phyloP scores from a whole-genome alignment of 2,113 vertebrate genomes.

The Cyanocitta stelleri region DNA sequence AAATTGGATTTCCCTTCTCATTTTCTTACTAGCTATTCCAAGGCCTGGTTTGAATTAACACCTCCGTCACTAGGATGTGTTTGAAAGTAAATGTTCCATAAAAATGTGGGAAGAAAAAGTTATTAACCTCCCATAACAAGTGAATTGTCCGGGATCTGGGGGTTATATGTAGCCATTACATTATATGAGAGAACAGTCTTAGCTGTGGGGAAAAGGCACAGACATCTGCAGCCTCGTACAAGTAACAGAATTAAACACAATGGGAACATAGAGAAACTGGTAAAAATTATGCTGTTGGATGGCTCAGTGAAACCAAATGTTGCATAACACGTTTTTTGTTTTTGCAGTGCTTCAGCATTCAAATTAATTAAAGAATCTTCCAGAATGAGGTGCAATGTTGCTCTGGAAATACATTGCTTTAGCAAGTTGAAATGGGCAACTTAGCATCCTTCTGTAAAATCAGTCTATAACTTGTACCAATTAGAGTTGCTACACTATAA shows the following conservation, averaged over 20 bases:
- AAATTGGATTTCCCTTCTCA: slow-evolving; percentile 14
- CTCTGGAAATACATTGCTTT: slow-evolving; percentile 10
- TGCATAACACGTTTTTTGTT: slow-evolving; percentile 44
- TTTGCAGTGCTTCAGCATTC: slow-evolving; percentile 22
- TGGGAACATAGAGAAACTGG: slow-evolving; percentile 31
- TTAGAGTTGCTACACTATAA: neutral
- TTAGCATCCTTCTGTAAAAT: neutral
- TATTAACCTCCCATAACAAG: slow-evolving; percentile 45
- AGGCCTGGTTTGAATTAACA: neutral
- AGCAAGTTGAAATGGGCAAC: neutral
- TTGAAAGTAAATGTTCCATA: slow-evolving; percentile 58
- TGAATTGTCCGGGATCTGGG: slow-evolving; percentile 21
- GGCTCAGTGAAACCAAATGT: slow-evolving; percentile 56
- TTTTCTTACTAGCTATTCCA: slow-evolving; percentile 9
- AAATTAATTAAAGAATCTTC: slow-evolving; percentile 60
- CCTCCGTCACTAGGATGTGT: neutral
- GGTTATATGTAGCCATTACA: slow-evolving; percentile 4
- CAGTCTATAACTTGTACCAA: neutral
- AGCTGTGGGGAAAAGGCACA: slow-evolving; percentile 39
- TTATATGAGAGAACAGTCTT: slow-evolving; percentile 34
- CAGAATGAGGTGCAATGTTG: slow-evolving; percentile 22
- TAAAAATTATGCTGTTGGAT: slow-evolving; percentile 44
- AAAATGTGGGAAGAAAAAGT: slow-evolving; percentile 10
- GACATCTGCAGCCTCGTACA: slow-evolving; percentile 48
- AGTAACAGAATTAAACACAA: slow-evolving; percentile 48